Evolutionary conservation across 2,888 invertebrate species (phyloP).

Genomic region (Athetis lepigone): DNA sequence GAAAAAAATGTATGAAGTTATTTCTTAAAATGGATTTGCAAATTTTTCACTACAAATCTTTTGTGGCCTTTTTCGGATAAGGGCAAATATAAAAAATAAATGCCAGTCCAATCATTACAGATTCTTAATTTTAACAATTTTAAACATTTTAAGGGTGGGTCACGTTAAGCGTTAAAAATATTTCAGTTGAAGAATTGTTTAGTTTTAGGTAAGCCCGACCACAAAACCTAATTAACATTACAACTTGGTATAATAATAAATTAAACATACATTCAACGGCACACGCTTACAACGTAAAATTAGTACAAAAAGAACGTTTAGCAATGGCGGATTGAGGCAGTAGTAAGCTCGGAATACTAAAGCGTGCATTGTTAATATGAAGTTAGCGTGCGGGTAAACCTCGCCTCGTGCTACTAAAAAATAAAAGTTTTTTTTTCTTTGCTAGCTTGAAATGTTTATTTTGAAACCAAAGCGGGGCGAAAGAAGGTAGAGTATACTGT

Average conservation of each 20-base stretch:
- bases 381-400: slow-evolving; percentile 14
- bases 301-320: slow-evolving; percentile 2
- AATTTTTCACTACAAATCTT: too few species aligned
- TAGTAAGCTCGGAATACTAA: slow-evolving; percentile 2
- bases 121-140: not conserved
- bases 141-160: too few species aligned
- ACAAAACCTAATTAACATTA: not conserved
- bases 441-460: not conserved
- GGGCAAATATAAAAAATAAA: too few species aligned
- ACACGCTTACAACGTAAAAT: slow-evolving; percentile 16
- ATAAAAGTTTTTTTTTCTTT: slow-evolving; percentile 1
- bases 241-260: not conserved
- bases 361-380: slow-evolving; percentile 25
- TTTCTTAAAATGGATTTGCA: too few species aligned
- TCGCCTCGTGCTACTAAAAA: not conserved
- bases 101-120: not conserved
- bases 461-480: not conserved
- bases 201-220: not conserved
- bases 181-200: not conserved
- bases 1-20: too few species aligned
- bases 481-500: not conserved
- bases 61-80: not conserved
- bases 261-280: not conserved
- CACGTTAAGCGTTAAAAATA: not conserved
- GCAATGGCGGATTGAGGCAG: not conserved